Conservation (phyloP, 2,797 vertebrate genomes). For the Syngnathus acus region DNA sequence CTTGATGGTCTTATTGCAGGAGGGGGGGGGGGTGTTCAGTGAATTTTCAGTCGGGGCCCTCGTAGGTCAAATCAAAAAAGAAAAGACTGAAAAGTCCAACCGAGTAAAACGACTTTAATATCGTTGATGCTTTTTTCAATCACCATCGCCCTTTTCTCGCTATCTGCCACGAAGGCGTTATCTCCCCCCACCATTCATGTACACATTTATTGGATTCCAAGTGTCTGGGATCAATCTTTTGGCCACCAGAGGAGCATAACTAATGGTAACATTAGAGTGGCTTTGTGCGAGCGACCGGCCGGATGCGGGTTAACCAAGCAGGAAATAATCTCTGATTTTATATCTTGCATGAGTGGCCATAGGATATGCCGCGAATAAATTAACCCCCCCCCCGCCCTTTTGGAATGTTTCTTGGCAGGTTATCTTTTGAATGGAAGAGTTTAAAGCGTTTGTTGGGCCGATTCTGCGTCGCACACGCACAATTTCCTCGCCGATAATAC, state of each 20-base stretch:
- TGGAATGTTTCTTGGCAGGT: conserved; percentile 56
- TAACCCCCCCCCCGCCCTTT: conserved; percentile 47
- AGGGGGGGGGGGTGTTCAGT: too few relatives aligned
- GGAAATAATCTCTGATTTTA: conserved; percentile 80
- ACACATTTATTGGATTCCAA: conserved; percentile 72
- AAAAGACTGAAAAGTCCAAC: conserved; percentile 11
- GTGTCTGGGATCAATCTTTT: conserved; percentile 75
- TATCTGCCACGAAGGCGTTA: conserved; percentile 64
- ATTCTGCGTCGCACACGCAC: conserved; percentile 26
- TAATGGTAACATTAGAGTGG: conserved; percentile 79
- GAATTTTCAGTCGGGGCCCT: too few relatives aligned
- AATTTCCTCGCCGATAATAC: conserved; percentile 63
- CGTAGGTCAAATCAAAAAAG: conserved; percentile 4
- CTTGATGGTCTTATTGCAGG: conserved; percentile 8
- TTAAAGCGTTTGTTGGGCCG: conserved; percentile 16
- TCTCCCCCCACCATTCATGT: conserved; percentile 72
- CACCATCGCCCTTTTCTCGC: conserved; percentile 43
- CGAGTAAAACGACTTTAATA: conserved; percentile 34
- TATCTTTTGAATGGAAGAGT: conserved; percentile 60
- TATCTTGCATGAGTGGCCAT: conserved; percentile 73
- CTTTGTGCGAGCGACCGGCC: conserved; percentile 73
- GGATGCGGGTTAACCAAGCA: conserved; percentile 78
- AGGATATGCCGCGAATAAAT: conserved; percentile 76
- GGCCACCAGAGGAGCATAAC: conserved; percentile 79
- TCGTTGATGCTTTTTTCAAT: conserved; percentile 48